Evolutionary conservation across 2,113 vertebrate species (phyloP).

Genomic region (Alligator sinensis): DNA sequence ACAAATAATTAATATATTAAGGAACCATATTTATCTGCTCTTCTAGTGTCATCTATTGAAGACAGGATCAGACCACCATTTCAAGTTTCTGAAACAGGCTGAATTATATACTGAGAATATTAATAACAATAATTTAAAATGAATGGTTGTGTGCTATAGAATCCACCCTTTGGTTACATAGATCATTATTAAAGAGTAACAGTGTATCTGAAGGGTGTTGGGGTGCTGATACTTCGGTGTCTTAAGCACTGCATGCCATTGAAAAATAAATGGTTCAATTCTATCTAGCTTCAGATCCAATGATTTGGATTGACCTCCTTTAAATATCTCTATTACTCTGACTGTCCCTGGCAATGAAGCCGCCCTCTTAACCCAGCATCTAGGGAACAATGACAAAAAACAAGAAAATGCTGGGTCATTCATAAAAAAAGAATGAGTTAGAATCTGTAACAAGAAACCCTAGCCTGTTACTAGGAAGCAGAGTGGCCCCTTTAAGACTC

Average conservation of each 20-base stretch:
- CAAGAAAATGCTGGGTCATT: not conserved
- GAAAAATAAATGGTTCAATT: not conserved
- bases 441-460: not conserved
- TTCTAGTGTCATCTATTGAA: not conserved
- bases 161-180: no score
- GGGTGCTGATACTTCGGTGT: not conserved
- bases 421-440: not conserved
- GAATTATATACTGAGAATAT: constrained; percentile 32
- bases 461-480: not conserved
- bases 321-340: not conserved
- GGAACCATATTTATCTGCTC: constrained; percentile 67
- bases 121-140: constrained; percentile 24
- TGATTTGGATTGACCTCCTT: not conserved
- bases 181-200: not conserved
- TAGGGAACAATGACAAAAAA: not conserved
- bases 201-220: not conserved
- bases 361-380: not conserved
- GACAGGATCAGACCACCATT: not conserved
- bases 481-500: not conserved
- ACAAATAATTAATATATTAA: constrained; percentile 77
- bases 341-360: not conserved
- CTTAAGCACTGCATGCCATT: not conserved
- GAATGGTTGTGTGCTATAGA: no score
- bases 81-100: constrained; percentile 27
- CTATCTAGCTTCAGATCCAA: not conserved